Conservation (phyloP, 2,888 invertebrate genomes). For the Drosophila paramelanica region DNA sequence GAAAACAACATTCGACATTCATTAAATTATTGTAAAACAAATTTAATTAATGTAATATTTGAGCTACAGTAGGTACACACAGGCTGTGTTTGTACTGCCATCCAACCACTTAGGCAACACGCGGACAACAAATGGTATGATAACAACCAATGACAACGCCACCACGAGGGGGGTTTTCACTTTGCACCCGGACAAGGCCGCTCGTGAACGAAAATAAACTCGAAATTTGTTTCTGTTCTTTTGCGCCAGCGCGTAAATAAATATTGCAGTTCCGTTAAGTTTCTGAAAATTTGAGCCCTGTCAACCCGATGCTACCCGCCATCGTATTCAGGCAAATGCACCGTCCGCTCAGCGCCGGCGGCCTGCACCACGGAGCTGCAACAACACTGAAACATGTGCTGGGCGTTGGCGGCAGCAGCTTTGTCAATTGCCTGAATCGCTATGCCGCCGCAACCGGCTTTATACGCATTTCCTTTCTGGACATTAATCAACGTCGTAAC, state of each 20-base stretch:
- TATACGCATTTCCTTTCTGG: conserved; percentile 83
- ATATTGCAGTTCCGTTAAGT: conserved; percentile 10
- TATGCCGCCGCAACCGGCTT: conserved; percentile 84
- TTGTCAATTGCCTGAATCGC: conserved; percentile 82
- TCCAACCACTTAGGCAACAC: conserved; percentile 4
- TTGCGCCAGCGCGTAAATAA: conserved; percentile 29
- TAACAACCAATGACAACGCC: not conserved
- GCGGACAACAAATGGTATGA: conserved; percentile 48
- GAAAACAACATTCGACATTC: conserved; percentile 52
- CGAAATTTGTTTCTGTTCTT: conserved; percentile 3
- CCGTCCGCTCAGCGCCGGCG: conserved; percentile 70
- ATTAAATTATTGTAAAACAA: conserved; percentile 60
- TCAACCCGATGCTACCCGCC: conserved; percentile 78
- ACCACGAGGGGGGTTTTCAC: conserved; percentile 2
- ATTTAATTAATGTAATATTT: conserved; percentile 46
- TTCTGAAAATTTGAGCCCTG: conserved; percentile 24
- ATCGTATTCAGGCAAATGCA: conserved; percentile 83
- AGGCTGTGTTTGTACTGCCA: conserved; percentile 25
- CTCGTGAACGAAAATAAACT: conserved; percentile 28
- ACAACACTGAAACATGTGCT: conserved; percentile 78
- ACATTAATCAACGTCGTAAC: conserved; percentile 81
- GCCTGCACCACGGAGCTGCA: conserved; percentile 70
- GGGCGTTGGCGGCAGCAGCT: conserved; percentile 68
- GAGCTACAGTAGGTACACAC: conserved; percentile 15
- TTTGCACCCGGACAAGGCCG: conserved; percentile 36